Evolutionary conservation across 2,113 vertebrate genomes (phyloP).

Genomic region (Cryptomyrus ogoouensis): DNA sequence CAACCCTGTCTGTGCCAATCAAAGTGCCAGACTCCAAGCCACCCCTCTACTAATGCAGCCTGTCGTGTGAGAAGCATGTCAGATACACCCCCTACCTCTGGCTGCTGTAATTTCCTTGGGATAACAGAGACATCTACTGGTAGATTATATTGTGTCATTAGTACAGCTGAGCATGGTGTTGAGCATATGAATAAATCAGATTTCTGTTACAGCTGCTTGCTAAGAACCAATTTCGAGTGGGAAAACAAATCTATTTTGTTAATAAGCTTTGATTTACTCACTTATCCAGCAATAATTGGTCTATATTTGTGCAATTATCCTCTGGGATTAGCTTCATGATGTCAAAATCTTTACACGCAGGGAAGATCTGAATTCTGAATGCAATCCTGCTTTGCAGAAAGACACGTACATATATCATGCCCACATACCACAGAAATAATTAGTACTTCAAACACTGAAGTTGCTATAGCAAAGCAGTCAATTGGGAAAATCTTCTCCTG

Average conservation of each 20-base stretch:
- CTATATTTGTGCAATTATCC: not conserved
- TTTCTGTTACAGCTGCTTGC: not conserved
- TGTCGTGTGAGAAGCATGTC: not conserved
- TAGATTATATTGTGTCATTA: not conserved
- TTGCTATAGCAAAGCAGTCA: not conserved
- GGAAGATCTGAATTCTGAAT: not conserved
- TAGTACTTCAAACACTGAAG: not conserved
- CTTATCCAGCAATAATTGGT: not conserved
- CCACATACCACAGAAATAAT: not conserved
- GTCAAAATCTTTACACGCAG: not conserved
- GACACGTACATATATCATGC: not conserved
- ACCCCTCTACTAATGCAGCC: not conserved
- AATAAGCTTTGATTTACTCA: conserved; percentile 5
- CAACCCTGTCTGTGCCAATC: not conserved
- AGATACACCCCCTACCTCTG: not conserved
- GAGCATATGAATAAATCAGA: not conserved
- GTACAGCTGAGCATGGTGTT: not conserved
- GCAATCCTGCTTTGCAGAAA: not conserved
- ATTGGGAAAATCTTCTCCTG: not conserved
- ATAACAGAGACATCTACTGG: conserved; percentile 24
- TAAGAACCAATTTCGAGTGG: not conserved
- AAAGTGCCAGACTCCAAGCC: not conserved
- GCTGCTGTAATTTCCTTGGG: not conserved
- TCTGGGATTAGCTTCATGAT: not conserved
- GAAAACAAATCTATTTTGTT: not conserved